Evolutionary conservation across 2,888 invertebrate species (phyloP).

Genomic region (Drosophila maculinotata): DNA sequence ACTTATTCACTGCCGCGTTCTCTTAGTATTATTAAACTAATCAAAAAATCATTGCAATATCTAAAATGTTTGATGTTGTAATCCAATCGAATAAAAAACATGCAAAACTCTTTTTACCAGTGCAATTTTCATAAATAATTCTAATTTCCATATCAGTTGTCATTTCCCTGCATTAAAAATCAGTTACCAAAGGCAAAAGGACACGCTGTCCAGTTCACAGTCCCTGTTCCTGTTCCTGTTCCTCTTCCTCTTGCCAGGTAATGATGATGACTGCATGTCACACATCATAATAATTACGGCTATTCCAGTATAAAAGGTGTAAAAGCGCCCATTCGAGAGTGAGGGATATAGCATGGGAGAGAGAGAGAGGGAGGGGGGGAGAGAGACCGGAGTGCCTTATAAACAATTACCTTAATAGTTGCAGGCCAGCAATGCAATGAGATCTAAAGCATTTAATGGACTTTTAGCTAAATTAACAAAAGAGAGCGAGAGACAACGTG

Average conservation of each 20-base stretch:
- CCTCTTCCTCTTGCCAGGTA: constrained; percentile 19
- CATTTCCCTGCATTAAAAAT: constrained; percentile 1
- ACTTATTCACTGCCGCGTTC: too few relatives aligned
- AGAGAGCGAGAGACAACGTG: constrained; percentile 26
- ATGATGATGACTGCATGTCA: constrained; percentile 70
- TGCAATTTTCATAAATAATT: not conserved
- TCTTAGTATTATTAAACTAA: too few relatives aligned
- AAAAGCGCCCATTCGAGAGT: constrained; percentile 22
- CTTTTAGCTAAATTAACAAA: constrained; percentile 80
- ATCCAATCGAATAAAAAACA: constrained; percentile 1
- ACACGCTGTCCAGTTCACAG: not conserved
- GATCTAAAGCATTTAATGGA: constrained; percentile 73
- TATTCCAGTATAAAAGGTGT: constrained; percentile 35
- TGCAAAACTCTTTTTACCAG: not conserved
- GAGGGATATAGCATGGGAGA: not conserved
- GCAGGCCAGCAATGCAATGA: constrained; percentile 43
- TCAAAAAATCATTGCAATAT: not conserved
- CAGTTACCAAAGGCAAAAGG: not conserved
- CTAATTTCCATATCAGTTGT: not conserved
- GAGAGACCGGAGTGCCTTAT: constrained; percentile 24
- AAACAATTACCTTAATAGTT: constrained; percentile 71
- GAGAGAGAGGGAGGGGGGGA: not conserved
- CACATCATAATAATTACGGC: constrained; percentile 66
- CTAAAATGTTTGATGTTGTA: not conserved
- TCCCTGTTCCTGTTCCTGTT: not conserved